These are phyloP conservation scores for Tachina grossa DNA, from an alignment of 2,888 invertebrate species.

Conservation along the genomic window DNA sequence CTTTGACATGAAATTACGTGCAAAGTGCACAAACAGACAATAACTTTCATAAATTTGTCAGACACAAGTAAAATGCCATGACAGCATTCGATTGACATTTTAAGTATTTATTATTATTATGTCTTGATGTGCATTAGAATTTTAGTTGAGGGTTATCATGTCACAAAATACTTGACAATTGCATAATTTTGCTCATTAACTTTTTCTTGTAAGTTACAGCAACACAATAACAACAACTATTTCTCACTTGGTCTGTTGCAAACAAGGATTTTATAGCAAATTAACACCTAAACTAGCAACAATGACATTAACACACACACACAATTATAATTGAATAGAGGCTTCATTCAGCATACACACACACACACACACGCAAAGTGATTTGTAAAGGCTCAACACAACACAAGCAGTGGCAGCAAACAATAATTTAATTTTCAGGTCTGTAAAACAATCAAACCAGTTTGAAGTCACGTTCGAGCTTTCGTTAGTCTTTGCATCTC, in stretches of 20 bases:
- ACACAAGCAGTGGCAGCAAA: neutral
- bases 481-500: neutral
- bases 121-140: conserved; percentile 8
- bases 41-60: conserved; percentile 26
- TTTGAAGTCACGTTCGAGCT: conserved; percentile 62
- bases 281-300: conserved; percentile 46
- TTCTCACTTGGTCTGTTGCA: conserved; percentile 14
- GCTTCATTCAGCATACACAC: neutral
- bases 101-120: conserved; percentile 1
- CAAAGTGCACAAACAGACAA: neutral
- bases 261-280: conserved; percentile 34
- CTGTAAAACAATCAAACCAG: conserved; percentile 38
- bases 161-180: conserved; percentile 56
- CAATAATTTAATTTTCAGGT: neutral
- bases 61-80: conserved; percentile 19
- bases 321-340: conserved; percentile 12
- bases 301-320: conserved; percentile 22
- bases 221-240: neutral
- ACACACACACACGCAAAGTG: neutral
- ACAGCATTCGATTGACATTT: conserved; percentile 19
- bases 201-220: conserved; percentile 2
- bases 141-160: conserved; percentile 19
- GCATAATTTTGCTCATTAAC: conserved; percentile 67
- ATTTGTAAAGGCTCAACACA: neutral
- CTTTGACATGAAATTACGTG: neutral